phyloP scores from a whole-genome alignment of 2,797 vertebrate genomes.

The Centropyge bicolor region DNA sequence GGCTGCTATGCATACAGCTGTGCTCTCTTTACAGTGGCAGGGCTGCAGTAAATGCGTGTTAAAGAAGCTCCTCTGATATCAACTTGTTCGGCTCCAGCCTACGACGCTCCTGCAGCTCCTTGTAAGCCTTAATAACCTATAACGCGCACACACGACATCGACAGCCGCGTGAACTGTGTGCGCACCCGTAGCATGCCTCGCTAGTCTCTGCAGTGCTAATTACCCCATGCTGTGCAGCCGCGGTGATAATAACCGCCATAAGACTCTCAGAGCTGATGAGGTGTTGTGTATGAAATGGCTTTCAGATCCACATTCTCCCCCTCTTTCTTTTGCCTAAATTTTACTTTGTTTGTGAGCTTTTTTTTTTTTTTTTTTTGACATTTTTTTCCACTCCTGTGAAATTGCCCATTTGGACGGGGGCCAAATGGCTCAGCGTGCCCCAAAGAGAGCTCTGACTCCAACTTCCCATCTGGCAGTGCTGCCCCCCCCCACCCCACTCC shows the following conservation, averaged over 20 bases:
- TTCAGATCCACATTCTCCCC: constrained; percentile 18
- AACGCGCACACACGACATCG: not conserved
- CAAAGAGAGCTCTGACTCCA: constrained; percentile 63
- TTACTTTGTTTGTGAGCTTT: constrained; percentile 49
- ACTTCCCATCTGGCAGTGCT: constrained; percentile 74
- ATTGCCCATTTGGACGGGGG: constrained; percentile 68
- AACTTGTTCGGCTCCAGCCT: constrained; percentile 42
- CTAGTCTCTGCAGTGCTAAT: constrained; percentile 64
- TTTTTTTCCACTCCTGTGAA: constrained; percentile 38
- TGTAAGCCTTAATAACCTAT: constrained; percentile 23
- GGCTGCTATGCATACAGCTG: constrained; percentile 39
- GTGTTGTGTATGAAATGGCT: constrained; percentile 37
- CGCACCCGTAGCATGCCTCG: constrained; percentile 15
- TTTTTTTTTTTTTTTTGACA: not conserved
- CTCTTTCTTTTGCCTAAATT: constrained; percentile 43
- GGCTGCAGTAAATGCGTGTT: constrained; percentile 53
- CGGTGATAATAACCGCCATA: constrained; percentile 47
- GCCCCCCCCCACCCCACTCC: constrained; percentile 13
- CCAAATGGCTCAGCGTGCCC: constrained; percentile 71
- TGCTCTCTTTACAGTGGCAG: constrained; percentile 28
- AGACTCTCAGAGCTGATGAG: constrained; percentile 46
- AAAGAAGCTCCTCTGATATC: constrained; percentile 55
- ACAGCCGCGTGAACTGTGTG: constrained; percentile 7
- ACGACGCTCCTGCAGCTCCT: constrained; percentile 27
- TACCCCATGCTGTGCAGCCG: constrained; percentile 53